Conservation (phyloP, 2,113 vertebrate species). For the Ariopsis seemanni region DNA sequence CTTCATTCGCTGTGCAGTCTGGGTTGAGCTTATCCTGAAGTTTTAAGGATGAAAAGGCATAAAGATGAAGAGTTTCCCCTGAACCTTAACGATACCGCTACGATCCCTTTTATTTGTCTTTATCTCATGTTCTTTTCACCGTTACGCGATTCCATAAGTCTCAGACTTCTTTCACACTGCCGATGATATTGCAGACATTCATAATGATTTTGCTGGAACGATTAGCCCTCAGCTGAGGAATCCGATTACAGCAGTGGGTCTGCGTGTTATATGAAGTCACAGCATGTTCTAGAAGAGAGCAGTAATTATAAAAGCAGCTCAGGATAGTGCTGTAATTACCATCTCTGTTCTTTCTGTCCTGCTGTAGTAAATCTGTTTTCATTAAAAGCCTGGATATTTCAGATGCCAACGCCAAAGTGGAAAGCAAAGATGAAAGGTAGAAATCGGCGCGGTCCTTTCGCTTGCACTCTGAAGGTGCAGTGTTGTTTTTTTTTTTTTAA, state of each 20-base stretch:
- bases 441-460: slow-evolving; percentile 71
- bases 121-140: background rate
- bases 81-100: background rate
- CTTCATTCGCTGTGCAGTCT: background rate
- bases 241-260: background rate
- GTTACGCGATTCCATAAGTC: slow-evolving; percentile 19
- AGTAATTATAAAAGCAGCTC: slow-evolving; percentile 23
- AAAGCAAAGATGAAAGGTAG: slow-evolving; percentile 94
- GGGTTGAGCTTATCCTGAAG: background rate
- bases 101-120: background rate
- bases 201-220: background rate
- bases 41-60: background rate
- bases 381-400: slow-evolving; percentile 99
- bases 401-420: slow-evolving; percentile 85
- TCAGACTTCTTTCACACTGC: background rate
- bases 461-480: slow-evolving; percentile 76
- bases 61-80: background rate
- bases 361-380: slow-evolving; percentile 79
- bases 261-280: slow-evolving; percentile 20
- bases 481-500: slow-evolving; percentile 65
- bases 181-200: background rate
- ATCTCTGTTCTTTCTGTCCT: slow-evolving; percentile 52
- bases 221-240: background rate
- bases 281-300: slow-evolving; percentile 11
- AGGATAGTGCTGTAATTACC: slow-evolving; percentile 48